These are phyloP conservation scores for Emydura subglobosa DNA, from an alignment of 2,113 vertebrate species.

Conservation along the genomic window DNA sequence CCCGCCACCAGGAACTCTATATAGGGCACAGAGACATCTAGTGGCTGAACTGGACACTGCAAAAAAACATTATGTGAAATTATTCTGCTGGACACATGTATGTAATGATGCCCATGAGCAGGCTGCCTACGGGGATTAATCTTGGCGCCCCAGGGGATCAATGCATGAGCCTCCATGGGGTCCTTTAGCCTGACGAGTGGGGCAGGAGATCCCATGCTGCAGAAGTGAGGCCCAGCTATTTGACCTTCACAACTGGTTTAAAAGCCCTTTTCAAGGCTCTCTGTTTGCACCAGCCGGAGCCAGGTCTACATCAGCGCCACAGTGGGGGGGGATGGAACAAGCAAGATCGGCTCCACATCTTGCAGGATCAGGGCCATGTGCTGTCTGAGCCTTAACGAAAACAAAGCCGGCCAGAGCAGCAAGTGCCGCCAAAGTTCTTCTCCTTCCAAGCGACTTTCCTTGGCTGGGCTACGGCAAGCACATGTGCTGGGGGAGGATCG, in stretches of 20 bases:
- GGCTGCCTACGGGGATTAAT: neutral
- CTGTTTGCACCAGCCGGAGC: neutral
- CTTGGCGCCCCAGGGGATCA: neutral
- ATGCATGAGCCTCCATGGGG: neutral
- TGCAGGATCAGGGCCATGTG: neutral
- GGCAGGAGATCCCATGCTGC: neutral
- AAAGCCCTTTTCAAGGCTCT: too few relatives aligned
- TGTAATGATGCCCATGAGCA: neutral
- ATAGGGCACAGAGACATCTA: neutral
- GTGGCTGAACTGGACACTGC: neutral
- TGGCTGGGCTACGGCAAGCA: neutral
- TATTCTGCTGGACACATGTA: neutral
- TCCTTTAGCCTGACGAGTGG: neutral
- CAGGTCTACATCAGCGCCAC: neutral
- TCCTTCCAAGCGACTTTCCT: neutral
- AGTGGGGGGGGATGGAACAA: neutral
- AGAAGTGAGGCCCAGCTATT: too few relatives aligned
- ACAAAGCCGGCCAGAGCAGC: neutral
- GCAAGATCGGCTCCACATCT: neutral
- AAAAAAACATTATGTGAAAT: neutral
- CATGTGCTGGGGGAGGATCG: neutral
- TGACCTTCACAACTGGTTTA: too few relatives aligned
- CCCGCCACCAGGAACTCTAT: neutral
- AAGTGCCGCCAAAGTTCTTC: neutral
- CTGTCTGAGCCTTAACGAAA: neutral